phyloP scores from a whole-genome alignment of 2,888 invertebrate species.

The Conomelus anceps region DNA sequence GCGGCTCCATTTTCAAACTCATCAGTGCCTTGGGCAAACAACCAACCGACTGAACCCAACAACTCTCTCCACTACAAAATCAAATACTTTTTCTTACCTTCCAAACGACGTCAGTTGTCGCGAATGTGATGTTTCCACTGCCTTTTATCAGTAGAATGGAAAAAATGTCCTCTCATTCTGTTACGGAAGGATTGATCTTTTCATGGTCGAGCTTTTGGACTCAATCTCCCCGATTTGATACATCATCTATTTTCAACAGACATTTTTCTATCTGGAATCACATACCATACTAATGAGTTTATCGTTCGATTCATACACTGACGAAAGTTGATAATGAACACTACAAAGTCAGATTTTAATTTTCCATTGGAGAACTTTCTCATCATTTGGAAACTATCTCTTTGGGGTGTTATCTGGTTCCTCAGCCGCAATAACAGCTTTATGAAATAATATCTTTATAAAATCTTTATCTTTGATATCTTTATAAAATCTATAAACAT shows the following conservation, averaged over 20 bases:
- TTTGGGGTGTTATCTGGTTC: too few species aligned
- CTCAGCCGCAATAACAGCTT: too few species aligned
- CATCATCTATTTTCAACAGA: too few species aligned
- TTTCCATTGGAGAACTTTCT: too few species aligned
- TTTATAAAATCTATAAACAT: too few species aligned
- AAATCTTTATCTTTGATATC: too few species aligned
- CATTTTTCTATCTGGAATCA: background rate
- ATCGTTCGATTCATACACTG: too few species aligned
- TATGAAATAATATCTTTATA: too few species aligned
- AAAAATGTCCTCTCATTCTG: background rate
- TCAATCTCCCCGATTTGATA: background rate
- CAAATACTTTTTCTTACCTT: background rate
- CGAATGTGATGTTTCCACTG: background rate
- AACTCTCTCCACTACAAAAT: background rate
- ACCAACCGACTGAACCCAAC: background rate
- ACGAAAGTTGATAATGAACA: too few species aligned
- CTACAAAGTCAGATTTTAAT: too few species aligned
- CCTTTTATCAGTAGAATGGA: background rate
- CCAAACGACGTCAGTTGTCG: background rate
- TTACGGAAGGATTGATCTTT: background rate
- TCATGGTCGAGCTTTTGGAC: background rate
- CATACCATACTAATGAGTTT: background rate
- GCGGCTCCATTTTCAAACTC: background rate
- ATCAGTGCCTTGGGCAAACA: background rate
- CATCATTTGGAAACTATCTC: too few species aligned